Conservation (phyloP, 92 coral and sea anemone genomes). For the Epizoanthus stellaris region DNA sequence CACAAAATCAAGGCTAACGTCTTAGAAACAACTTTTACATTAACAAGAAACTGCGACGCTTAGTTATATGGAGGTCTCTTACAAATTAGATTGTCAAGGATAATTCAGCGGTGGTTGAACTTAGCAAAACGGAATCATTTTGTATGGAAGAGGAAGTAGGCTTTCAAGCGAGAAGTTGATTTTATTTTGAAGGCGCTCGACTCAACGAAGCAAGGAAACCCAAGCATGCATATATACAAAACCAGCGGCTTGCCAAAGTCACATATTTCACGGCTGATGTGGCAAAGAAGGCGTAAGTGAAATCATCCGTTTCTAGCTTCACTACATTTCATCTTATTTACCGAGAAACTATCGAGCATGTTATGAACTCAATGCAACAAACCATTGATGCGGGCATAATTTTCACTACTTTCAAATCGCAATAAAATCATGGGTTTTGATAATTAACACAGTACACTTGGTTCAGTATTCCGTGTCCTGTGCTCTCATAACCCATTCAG, state of each 20-base stretch:
- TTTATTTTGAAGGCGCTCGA: conserved; percentile 16
- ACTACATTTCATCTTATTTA: neutral
- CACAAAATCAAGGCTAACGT: conserved; percentile 4
- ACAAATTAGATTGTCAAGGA: too few relatives aligned
- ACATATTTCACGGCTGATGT: conserved; percentile 44
- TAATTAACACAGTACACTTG: neutral
- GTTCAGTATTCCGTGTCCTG: neutral
- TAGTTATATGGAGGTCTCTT: too few relatives aligned
- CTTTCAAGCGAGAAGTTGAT: neutral
- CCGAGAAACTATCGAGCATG: neutral
- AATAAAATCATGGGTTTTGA: neutral
- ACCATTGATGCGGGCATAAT: neutral
- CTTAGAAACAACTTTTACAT: neutral
- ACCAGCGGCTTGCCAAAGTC: conserved; percentile 43
- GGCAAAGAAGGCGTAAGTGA: conserved; percentile 14
- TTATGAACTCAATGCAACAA: neutral
- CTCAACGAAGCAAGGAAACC: conserved; percentile 41
- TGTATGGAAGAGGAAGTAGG: too few relatives aligned
- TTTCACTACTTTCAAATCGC: neutral
- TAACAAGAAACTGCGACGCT: too few relatives aligned
- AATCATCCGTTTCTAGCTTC: neutral
- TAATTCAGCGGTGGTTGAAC: too few relatives aligned
- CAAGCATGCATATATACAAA: conserved; percentile 43
- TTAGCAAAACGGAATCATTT: too few relatives aligned
- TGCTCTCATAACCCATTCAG: neutral